Base-by-base conservation (phyloP, 2,888 invertebrate genomes). In the Patella pellucida region DNA sequence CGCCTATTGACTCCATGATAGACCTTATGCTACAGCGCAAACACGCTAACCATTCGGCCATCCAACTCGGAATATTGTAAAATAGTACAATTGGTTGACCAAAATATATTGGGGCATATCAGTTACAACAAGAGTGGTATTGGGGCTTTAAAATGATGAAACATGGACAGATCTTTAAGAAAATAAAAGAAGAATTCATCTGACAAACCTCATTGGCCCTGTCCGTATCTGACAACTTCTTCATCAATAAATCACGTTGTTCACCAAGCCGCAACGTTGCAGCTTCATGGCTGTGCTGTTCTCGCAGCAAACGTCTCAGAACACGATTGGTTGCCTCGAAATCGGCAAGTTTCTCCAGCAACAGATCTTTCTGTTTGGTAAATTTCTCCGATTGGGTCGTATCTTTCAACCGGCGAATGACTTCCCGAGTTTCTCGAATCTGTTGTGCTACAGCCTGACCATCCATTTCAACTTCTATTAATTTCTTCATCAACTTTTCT, bases 401-500 rank as follows among this genome's bases (percentile, higher is more conserved):
- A 84, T 89, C 87, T 75, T 82, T 81, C n/a, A 89, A 83, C 62
- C 86, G 83, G 1, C 87, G 77, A 23, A 89, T 80, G 5, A 85
- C 77, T 69, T 89, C 89, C 31, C 86, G 79, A 50, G 89, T 82
- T 31, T 87, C 86, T 50, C 86, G 82, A 1, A 84, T 84, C 75
- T 90, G 89, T 78, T 89, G 87, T 3, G 86, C 85, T 1, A 89
- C 89, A 9, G 87, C 85, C 82, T 90, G 89, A 12, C 90, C 89
- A 75, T 90, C 90, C 88, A 90, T 86, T 82, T 90, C 90, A 14
- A 88, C 89, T 76, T 90, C 90, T 23, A 90, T 88, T 76, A 90
- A 78, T 74, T 90, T 90, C 85, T 89, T 89, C 89, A 90, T 89
- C 79, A 90, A 83, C 68, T 84, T 83, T 73, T 89, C 89, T 51